Evolutionary conservation across 2,113 vertebrate species (phyloP).

Genomic region (Chaetodon auriga): DNA sequence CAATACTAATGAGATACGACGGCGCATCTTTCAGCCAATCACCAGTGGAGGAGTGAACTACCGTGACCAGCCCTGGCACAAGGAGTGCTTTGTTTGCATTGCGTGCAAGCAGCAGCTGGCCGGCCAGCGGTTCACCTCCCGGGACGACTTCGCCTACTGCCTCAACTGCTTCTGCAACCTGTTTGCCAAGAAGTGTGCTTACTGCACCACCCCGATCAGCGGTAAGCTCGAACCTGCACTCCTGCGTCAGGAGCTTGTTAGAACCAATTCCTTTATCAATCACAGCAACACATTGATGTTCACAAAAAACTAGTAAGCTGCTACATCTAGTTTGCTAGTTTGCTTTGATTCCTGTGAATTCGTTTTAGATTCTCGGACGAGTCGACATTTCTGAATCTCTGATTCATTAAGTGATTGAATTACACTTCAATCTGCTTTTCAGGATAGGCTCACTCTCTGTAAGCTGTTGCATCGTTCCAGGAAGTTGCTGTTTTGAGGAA

Average conservation of each 20-base stretch:
- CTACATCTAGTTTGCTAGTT: too few relatives aligned
- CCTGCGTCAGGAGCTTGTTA: too few relatives aligned
- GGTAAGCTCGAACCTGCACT: constrained; percentile 80
- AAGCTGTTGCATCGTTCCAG: not conserved
- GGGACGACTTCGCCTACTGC: constrained; percentile 94
- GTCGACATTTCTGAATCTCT: too few relatives aligned
- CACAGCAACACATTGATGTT: too few relatives aligned
- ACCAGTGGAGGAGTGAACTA: constrained; percentile 95
- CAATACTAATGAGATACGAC: not conserved
- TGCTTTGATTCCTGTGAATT: too few relatives aligned
- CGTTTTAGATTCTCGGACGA: too few relatives aligned
- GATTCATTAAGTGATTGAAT: too few relatives aligned
- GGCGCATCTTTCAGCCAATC: constrained; percentile 86
- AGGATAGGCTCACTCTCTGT: too few relatives aligned
- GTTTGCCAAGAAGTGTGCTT: constrained; percentile 95
- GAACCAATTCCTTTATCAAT: too few relatives aligned
- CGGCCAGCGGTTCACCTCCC: constrained; percentile 94
- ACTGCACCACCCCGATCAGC: constrained; percentile 93
- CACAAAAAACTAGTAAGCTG: too few relatives aligned
- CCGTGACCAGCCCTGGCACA: constrained; percentile 96
- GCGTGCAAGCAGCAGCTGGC: constrained; percentile 94
- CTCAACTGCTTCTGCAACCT: constrained; percentile 96
- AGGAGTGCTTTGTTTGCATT: constrained; percentile 95
- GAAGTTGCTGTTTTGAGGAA: not conserved
- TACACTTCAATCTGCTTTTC: not conserved